Percentiles rank a stretch among this genome's conserved stretches.
phyloP scores from a whole-genome alignment of 2,888 invertebrate species.

The Itoplectis maculator region DNA sequence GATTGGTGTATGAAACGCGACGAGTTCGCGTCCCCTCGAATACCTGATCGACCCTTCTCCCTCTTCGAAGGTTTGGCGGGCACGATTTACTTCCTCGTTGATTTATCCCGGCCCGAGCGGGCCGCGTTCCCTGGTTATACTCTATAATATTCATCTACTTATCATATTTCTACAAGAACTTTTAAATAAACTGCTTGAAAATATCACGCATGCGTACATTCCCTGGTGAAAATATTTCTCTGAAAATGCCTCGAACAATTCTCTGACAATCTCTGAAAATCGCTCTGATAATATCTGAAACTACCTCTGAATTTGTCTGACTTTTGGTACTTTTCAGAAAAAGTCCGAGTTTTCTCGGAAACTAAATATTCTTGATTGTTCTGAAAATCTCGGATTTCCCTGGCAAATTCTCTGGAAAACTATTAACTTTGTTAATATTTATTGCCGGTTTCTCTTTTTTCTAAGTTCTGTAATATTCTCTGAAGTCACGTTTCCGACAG shows the following conservation, averaged over 20 bases:
- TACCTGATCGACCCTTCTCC: slow-evolving; percentile 93
- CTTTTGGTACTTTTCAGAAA: not conserved
- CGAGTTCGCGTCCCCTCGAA: too few relatives aligned
- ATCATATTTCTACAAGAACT: not conserved
- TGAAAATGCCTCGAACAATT: not conserved
- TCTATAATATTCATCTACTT: slow-evolving; percentile 80
- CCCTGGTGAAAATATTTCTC: not conserved
- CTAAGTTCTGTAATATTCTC: too few relatives aligned
- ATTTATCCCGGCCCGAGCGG: slow-evolving; percentile 87
- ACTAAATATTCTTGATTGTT: not conserved
- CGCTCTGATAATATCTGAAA: not conserved
- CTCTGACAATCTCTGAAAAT: not conserved
- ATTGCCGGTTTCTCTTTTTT: too few relatives aligned
- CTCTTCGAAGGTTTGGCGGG: slow-evolving; percentile 95
- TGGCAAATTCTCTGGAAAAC: too few relatives aligned
- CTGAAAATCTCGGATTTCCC: not conserved
- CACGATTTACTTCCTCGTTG: too few relatives aligned
- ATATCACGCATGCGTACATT: too few relatives aligned
- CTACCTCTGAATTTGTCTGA: not conserved
- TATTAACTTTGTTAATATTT: too few relatives aligned
- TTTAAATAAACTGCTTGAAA: too few relatives aligned
- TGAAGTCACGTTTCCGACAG: too few relatives aligned
- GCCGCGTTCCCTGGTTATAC: slow-evolving; percentile 92
- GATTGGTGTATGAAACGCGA: slow-evolving; percentile 93
- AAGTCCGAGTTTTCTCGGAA: not conserved